Evolutionary conservation across 1,140 invertebrate species (phyloP).

Genomic region (Carcinoscorpius rotundicauda): DNA sequence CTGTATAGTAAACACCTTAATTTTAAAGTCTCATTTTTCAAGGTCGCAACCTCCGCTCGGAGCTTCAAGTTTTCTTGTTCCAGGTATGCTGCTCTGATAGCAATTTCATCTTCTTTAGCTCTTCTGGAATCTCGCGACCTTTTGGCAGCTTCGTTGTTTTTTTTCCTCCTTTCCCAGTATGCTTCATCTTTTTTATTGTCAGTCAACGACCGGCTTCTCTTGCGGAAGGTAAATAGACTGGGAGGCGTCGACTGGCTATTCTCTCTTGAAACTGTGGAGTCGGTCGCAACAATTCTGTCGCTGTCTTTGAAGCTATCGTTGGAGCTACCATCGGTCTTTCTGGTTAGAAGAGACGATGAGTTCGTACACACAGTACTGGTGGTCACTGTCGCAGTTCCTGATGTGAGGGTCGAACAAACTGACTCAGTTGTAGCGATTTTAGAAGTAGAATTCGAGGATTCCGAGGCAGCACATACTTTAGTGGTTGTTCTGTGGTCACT

Average conservation of each 20-base stretch:
- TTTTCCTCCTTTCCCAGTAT: conserved; percentile 74
- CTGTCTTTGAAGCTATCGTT: not conserved
- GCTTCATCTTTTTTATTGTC: conserved; percentile 53
- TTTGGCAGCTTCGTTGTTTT: conserved; percentile 94
- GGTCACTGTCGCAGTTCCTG: not conserved
- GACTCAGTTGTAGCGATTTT: not conserved
- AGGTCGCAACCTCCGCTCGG: not conserved
- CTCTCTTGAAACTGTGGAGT: not conserved
- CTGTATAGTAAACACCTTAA: not conserved
- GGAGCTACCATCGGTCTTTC: not conserved
- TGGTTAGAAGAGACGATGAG: not conserved
- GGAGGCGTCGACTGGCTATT: not conserved
- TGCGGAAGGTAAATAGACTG: not conserved
- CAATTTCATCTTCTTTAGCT: conserved; percentile 83
- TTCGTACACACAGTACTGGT: not conserved
- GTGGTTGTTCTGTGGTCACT: not conserved
- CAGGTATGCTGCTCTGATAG: conserved; percentile 69
- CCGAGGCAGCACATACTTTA: not conserved
- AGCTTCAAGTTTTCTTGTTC: conserved; percentile 58
- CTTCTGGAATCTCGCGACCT: conserved; percentile 76
- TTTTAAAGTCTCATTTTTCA: not conserved
- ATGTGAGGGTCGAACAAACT: not conserved
- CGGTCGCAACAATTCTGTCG: not conserved
- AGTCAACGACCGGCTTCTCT: conserved; percentile 13
- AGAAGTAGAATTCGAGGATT: not conserved